A percentile compares a stretch with the other conserved stretches of the same genome.
phyloP scores from a whole-genome alignment of 2,888 invertebrate genomes.

The Limnephilus lunatus region DNA sequence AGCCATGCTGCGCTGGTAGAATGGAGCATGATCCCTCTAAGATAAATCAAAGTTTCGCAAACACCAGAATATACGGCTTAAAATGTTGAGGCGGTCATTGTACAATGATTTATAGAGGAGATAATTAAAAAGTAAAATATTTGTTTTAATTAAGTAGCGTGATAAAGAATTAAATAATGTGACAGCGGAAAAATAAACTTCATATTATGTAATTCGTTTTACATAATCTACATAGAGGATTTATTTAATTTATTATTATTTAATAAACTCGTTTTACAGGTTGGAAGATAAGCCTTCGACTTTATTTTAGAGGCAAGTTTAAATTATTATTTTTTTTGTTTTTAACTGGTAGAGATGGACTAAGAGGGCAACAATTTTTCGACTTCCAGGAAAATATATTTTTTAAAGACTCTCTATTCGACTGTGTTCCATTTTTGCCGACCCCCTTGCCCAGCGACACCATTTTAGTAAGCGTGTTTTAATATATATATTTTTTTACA shows the following conservation, averaged over 20 bases:
- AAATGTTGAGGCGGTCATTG: neutral
- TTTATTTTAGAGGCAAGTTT: neutral
- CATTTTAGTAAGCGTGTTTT: no score
- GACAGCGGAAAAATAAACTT: conserved; percentile 11
- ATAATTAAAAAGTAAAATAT: neutral
- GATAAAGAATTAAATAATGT: conserved; percentile 7
- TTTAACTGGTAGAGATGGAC: neutral
- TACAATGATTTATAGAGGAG: neutral
- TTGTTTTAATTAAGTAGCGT: conserved; percentile 7
- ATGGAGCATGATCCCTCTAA: neutral
- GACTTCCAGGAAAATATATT: neutral
- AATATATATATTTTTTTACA: no score
- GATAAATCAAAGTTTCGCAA: neutral
- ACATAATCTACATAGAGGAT: conserved; percentile 19
- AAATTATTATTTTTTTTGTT: neutral
- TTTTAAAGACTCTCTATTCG: no score
- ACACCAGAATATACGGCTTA: neutral
- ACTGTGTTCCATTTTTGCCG: no score
- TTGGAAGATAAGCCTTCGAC: conserved; percentile 5
- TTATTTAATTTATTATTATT: neutral
- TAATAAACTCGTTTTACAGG: conserved; percentile 23
- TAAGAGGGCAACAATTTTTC: neutral
- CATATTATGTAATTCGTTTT: conserved; percentile 39
- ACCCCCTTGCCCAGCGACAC: no score
- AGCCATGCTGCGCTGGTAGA: neutral